These are phyloP conservation scores for Stigmatopora nigra DNA, from an alignment of 2,113 vertebrate genomes.

Conservation along the genomic window DNA sequence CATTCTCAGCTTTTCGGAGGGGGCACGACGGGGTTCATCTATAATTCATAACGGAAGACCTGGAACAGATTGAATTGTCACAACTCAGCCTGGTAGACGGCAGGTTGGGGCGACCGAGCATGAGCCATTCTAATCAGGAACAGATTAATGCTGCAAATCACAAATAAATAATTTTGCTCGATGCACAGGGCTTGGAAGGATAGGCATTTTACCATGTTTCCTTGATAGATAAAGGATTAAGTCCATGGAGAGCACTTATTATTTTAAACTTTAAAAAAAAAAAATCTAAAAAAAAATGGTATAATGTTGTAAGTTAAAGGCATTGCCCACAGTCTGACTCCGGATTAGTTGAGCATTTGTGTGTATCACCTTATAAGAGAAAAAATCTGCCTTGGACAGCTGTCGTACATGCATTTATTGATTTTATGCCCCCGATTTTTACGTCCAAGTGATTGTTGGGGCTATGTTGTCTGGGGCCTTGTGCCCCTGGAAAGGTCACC, in stretches of 20 bases:
- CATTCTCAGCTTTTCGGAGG: conserved; percentile 18
- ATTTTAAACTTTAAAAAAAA: not conserved
- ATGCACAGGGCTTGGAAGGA: not conserved
- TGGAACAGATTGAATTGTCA: conserved; percentile 55
- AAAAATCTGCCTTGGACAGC: too few relatives aligned
- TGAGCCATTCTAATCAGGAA: conserved; percentile 15
- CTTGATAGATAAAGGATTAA: not conserved
- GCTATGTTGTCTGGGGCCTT: too few relatives aligned
- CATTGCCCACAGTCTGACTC: too few relatives aligned
- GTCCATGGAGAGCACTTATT: not conserved
- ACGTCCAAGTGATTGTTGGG: too few relatives aligned
- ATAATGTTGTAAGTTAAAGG: too few relatives aligned
- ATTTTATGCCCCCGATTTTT: too few relatives aligned
- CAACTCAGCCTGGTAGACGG: conserved; percentile 19
- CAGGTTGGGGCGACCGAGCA: conserved; percentile 12
- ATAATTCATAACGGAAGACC: conserved; percentile 48
- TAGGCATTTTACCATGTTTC: not conserved
- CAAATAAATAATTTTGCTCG: not conserved
- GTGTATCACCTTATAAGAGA: too few relatives aligned
- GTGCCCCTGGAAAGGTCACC: too few relatives aligned
- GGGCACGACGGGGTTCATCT: conserved; percentile 35
- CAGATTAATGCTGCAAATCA: conserved; percentile 16
- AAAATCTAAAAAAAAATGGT: too few relatives aligned
- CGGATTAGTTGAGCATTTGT: too few relatives aligned
- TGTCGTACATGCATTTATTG: too few relatives aligned